Base-by-base conservation (phyloP, 2,797 vertebrate genomes). In the Artibeus jamaicensis region DNA sequence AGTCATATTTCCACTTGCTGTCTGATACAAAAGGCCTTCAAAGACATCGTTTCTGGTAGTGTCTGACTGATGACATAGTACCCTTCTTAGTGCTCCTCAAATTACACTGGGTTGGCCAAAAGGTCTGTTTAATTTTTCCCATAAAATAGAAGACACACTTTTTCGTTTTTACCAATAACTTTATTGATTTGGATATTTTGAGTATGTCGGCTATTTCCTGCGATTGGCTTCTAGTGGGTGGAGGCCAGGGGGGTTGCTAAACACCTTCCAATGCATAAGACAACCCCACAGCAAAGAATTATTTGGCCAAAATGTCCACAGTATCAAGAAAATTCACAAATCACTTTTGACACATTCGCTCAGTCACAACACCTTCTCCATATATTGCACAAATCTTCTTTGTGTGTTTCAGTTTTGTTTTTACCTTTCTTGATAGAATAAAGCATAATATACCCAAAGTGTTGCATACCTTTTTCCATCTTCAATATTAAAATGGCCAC, bases 1-100 rank as follows among this genome's bases (percentile, higher is more conserved):
- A 87, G 37, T n/a, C 42, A 8, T 48, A 53, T 65, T 93, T 82
- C 73, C 42, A 87, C 29, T 65, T 83, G 82, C 44, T 82, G 19
- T 86, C 73, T 62, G 37, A 81, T 29, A 71, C 74, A 95, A 82
- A 95, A 57, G 50, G 34, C 73, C 32, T 96, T 94, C 81, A 86
- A 94, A 96, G 87, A 68, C 44, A 42, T 78, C 9, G 16, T 89
- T 32, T 77, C 34, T 57, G 32, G 37, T 93, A 71, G 67, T 77
- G n/a, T 95, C 55, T 67, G 53, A 21, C 32, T 67, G 39, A 83
- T 79, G 77, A 67, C 50, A 79, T 39, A 34, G 44, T 37, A 59
- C n/a, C 59, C 10, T 86, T 84, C 71, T 71, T 50, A 44, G 26
- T 55, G 24, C 10, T 83, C 37, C 83, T 88, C 42, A 77, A 90